Evolutionary conservation across 2,113 vertebrate genomes (phyloP).

Genomic region (Phalacrocorax carbo): DNA sequence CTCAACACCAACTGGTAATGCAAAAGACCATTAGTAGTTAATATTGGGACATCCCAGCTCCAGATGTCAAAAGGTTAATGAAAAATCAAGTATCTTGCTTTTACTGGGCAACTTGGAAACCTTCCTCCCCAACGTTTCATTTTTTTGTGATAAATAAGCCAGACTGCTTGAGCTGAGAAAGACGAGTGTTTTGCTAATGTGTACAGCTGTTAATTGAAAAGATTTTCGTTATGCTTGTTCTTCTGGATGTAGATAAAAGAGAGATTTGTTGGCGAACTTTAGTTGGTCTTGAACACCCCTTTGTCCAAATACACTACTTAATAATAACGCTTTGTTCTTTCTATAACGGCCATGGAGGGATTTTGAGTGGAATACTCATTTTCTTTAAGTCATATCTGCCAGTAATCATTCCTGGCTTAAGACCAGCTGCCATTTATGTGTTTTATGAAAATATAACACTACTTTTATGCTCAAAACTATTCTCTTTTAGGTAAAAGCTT

Average conservation of each 20-base stretch:
- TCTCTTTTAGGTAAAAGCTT: conserved; percentile 71
- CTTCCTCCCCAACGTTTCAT: conserved; percentile 7
- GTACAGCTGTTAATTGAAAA: conserved; percentile 75
- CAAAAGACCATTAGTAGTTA: conserved; percentile 63
- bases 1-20: conserved; percentile 58
- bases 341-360: conserved; percentile 69
- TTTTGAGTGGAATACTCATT: conserved; percentile 74
- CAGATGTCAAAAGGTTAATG: conserved; percentile 71
- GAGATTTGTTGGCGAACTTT: conserved; percentile 68
- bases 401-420: conserved; percentile 79
- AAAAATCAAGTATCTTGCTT: conserved; percentile 68
- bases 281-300: conserved; percentile 68
- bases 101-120: conserved; percentile 46
- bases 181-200: conserved; percentile 49
- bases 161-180: conserved; percentile 20
- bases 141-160: conserved; percentile 50
- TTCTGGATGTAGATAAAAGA: conserved; percentile 68
- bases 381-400: conserved; percentile 78
- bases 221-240: conserved; percentile 60
- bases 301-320: conserved; percentile 69
- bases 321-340: conserved; percentile 79
- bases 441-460: conserved; percentile 78
- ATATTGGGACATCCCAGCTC: conserved; percentile 38
- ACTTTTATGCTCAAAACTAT: conserved; percentile 65
- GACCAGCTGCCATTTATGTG: conserved; percentile 76